phyloP scores from a whole-genome alignment of 2,113 vertebrate species.

The Arenaria interpres region DNA sequence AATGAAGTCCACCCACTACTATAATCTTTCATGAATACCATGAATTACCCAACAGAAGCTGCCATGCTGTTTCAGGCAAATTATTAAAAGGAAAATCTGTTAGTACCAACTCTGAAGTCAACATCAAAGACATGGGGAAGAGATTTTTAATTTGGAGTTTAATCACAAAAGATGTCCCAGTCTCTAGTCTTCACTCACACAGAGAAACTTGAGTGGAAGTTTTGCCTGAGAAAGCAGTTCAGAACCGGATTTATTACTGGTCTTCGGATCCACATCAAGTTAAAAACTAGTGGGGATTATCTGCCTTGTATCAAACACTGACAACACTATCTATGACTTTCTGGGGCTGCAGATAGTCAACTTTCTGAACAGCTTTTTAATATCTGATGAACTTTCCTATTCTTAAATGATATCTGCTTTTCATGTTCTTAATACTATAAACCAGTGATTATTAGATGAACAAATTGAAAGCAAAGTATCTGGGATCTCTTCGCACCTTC shows the following conservation, averaged over 20 bases:
- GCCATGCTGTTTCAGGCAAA: not conserved
- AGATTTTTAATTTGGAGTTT: not conserved
- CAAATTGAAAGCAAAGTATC: not conserved
- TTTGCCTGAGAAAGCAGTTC: not conserved
- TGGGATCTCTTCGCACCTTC: not conserved
- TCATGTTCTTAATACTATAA: not conserved
- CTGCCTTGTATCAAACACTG: not conserved
- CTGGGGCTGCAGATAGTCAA: not conserved
- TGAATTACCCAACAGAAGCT: not conserved
- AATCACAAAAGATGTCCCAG: not conserved
- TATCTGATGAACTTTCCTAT: not conserved
- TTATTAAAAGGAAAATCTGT: not conserved
- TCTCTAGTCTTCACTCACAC: not conserved
- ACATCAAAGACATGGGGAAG: not conserved
- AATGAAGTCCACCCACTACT: not conserved
- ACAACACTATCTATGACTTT: not conserved
- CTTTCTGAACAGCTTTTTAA: not conserved
- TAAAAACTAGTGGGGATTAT: not conserved
- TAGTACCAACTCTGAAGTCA: not conserved
- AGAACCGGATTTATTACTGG: not conserved
- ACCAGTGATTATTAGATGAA: not conserved
- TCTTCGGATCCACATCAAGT: not conserved
- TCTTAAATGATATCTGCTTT: not conserved
- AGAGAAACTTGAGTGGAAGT: not conserved
- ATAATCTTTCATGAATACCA: not conserved